Evolutionary conservation across 2,113 vertebrate species (phyloP), one percentile per base, ranked within the genome.

Genomic region (Lepisosteus osseus): DNA sequence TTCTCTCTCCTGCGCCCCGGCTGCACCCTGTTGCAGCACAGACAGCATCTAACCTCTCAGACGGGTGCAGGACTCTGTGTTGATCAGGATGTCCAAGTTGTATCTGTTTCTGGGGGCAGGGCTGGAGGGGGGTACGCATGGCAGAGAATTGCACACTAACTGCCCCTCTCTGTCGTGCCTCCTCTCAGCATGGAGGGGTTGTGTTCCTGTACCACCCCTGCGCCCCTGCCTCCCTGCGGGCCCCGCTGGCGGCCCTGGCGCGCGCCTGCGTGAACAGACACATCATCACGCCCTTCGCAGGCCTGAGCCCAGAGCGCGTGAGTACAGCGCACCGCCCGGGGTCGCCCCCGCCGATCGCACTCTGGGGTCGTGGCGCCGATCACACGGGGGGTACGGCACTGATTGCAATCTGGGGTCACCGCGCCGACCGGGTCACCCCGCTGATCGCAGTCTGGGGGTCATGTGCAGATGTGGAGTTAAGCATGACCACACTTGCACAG

Each of bases 171-270:
- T 57, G 8, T 29, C 80, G 1, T 77, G 65, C 80, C 41, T 56
- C 43, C 69, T 74, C 74, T 41, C 76, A 95, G 95, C 77, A 76
- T 3, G 90, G 89, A 13, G 89, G 81, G 0, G 51, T 86, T 0
- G 83, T 86, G 71, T 77, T 94, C 70, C 83, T 95, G 61, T 90
- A 90, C 79, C 93, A 94, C 65, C 94, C 94, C 0, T 94, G 93
- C 73, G 78, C 76, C 15, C 86, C 88, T 2, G 80, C 82, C 43
- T 79, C 63, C 3, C 84, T 92, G 78, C 92, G 83, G 17, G 70
- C 62, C 54, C 85, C 83, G 51, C 82, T 95, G 70, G 74, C 82
- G 0, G 62, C 71, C 6, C 71, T 95, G 78, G 91, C 92, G 3
- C 84, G 68, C 3, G 73, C 78, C 42, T 94, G 85, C 76, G 74